These are phyloP conservation scores for Bradypus variegatus DNA, from an alignment of 2,797 vertebrate species.

Conservation along the genomic window DNA sequence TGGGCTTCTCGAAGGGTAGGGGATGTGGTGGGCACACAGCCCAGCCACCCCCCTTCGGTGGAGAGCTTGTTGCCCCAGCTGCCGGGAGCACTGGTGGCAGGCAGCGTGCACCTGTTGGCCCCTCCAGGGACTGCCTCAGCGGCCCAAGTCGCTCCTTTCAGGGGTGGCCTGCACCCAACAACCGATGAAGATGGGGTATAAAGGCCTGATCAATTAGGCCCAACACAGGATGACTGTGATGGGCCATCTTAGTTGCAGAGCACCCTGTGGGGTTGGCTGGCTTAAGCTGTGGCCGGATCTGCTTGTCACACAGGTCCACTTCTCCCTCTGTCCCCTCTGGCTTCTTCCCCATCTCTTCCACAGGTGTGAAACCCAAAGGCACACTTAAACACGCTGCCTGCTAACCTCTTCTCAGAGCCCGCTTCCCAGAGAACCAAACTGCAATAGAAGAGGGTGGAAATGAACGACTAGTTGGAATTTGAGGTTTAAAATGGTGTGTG, in stretches of 20 bases:
- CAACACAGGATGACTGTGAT: neutral
- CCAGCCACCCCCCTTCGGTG: neutral
- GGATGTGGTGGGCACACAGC: neutral
- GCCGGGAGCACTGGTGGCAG: neutral
- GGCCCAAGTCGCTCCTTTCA: neutral
- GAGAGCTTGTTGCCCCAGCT: neutral
- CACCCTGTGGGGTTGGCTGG: neutral
- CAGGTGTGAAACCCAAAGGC: conserved; percentile 5
- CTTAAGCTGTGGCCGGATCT: neutral
- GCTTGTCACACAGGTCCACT: neutral
- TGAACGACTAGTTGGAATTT: conserved; percentile 10
- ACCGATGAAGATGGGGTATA: neutral
- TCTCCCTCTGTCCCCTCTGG: neutral
- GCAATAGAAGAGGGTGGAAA: neutral
- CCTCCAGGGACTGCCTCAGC: neutral
- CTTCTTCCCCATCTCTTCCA: neutral
- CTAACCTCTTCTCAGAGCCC: neutral
- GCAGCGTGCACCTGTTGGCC: neutral
- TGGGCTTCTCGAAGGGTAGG: neutral
- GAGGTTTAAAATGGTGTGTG: neutral
- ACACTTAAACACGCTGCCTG: conserved; percentile 4
- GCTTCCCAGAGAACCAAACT: neutral
- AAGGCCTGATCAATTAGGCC: neutral
- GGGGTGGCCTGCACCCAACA: too few species aligned
- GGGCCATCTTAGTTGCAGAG: neutral